Base-by-base conservation (phyloP, 2,797 vertebrate genomes). In the Parambassis ranga region DNA sequence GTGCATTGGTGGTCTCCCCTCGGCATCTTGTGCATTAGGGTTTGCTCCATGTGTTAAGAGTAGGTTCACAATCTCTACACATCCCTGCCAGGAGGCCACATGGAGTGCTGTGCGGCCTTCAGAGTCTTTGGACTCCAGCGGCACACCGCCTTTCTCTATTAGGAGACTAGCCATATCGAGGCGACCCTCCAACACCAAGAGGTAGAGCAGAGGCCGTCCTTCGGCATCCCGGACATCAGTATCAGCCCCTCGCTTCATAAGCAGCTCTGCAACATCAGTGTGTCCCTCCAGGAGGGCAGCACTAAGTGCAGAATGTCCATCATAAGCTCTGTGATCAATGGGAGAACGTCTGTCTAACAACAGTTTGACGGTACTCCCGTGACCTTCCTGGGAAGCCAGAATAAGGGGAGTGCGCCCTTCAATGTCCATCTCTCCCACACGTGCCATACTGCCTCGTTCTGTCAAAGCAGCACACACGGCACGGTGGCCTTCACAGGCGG, bases 321-420 rank as follows among this genome's bases (percentile, higher is more conserved):
- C 89, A 2, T 92, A 91, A 0, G 87, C 92, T 27, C 87, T 79
- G 46, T 92, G 91, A 61, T 94, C 92, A 10, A 94, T 86, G 5
- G 91, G 90, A 11, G 91, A 91, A 13, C 83, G 87, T 7, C 89
- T 85, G 36, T 93, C 93, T 28, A 95, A 86, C 57, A 95, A 78
- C 4, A 94, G 77, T 53, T 81, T 87, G 16, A 88, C 91, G 0
- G 90, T 87, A 49, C 82, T 77, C 28, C 71, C 81, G 59, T 94
- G 94, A 16, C 94, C 93, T 72, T 95, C 94, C 78, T 93, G 92
- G 27, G 93, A 88, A 1, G 94, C 92, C 53, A 95, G 68, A 59
- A 93, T 91, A 8, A 94, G 87, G 4, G 94, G 90, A 0, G 87
- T 90, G 4, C 89, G 88, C 23, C 94, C 94, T 24, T 95, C 94